A percentile compares a stretch with the other conserved stretches of the same genome.
Evolutionary conservation across 37 sponge, comb jelly and placozoan genomes (phyloP).

Genomic region (Theonella swinhoei): DNA sequence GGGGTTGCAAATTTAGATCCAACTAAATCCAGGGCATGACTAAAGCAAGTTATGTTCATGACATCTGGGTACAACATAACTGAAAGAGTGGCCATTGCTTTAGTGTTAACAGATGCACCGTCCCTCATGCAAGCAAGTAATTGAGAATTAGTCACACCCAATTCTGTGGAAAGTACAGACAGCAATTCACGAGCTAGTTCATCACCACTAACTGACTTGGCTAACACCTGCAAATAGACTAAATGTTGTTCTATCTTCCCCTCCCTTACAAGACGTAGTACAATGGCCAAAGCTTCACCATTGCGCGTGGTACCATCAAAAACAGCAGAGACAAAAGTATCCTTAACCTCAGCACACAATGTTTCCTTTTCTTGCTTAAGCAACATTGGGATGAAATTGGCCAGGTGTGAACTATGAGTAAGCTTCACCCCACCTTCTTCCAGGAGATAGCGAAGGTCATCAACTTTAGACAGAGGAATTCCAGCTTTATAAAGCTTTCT

Average conservation of each 20-base stretch:
- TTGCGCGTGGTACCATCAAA: conserved; percentile 56
- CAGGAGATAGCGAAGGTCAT: background rate
- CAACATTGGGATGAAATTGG: conserved; percentile 1
- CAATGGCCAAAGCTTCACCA: conserved; percentile 35
- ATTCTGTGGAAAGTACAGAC: conserved; percentile 1
- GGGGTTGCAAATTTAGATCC: conserved; percentile 3
- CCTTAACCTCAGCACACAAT: conserved; percentile 15
- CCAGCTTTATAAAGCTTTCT: conserved; percentile 7
- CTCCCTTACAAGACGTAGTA: background rate
- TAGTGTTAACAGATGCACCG: conserved; percentile 30
- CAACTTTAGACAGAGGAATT: conserved; percentile 13
- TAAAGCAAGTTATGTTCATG: conserved; percentile 16
- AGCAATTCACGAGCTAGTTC: conserved; percentile 38
- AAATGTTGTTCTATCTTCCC: conserved; percentile 1
- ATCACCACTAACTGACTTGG: conserved; percentile 18
- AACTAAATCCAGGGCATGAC: conserved; percentile 27
- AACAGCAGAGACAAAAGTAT: conserved; percentile 16
- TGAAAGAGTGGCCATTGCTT: conserved; percentile 18
- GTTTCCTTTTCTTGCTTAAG: conserved; percentile 4
- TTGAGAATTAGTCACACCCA: background rate
- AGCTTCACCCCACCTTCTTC: background rate
- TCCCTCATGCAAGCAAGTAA: conserved; percentile 25
- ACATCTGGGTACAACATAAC: conserved; percentile 13
- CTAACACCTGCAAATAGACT: background rate
- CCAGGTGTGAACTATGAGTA: conserved; percentile 20